These are phyloP conservation scores for Salvator merianae DNA, from an alignment of 2,113 vertebrate genomes.

Conservation along the genomic window DNA sequence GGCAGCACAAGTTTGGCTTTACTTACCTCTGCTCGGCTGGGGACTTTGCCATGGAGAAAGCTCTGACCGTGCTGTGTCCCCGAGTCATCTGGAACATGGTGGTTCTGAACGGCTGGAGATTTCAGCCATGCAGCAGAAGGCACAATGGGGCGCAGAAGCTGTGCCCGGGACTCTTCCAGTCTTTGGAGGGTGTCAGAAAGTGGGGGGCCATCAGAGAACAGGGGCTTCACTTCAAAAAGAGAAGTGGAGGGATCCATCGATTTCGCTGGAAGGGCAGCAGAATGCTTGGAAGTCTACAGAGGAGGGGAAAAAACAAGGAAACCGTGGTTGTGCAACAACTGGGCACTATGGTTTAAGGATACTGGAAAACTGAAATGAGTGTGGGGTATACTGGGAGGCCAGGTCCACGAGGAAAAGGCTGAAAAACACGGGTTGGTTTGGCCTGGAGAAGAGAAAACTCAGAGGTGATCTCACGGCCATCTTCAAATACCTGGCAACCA, in stretches of 20 bases:
- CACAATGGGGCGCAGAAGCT: slow-evolving; percentile 5
- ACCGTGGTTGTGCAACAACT: no score
- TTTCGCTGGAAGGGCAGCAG: background rate
- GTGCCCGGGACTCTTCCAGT: slow-evolving; percentile 8
- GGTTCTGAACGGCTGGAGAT: background rate
- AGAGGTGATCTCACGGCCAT: no score
- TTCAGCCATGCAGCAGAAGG: background rate
- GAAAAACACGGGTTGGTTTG: no score
- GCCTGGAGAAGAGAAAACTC: no score
- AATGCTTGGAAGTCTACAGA: background rate
- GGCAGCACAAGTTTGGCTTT: no score
- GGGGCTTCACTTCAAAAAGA: slow-evolving; percentile 26
- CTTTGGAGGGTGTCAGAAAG: slow-evolving; percentile 17
- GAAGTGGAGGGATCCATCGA: background rate
- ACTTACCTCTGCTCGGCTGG: background rate
- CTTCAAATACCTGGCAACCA: no score
- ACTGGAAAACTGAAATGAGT: no score
- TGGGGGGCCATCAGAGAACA: background rate
- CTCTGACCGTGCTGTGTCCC: background rate
- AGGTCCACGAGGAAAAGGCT: no score
- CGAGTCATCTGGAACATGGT: background rate
- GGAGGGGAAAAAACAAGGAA: background rate
- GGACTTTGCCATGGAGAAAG: background rate
- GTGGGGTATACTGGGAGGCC: no score
- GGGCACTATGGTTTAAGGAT: no score